Percentiles rank a stretch among this genome's conserved stretches.
phyloP scores from a whole-genome alignment of 2,888 invertebrate species.

The Drosophila pegasa region DNA sequence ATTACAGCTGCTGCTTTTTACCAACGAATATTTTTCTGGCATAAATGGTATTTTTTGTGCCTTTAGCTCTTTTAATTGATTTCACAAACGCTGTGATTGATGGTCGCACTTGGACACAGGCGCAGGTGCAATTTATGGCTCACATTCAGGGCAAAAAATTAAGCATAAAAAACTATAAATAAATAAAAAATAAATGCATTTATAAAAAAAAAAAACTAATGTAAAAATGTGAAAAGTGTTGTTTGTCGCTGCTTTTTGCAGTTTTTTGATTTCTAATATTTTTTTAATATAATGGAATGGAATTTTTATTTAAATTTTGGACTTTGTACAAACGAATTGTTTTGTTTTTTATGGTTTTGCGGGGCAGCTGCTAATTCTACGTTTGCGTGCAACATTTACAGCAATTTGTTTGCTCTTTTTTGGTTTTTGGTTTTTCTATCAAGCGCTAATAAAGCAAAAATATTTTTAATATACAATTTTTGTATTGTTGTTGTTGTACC shows the following conservation, averaged over 20 bases:
- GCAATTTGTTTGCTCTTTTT: slow-evolving; percentile 36
- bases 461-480: slow-evolving; percentile 14
- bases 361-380: slow-evolving; percentile 56
- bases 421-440: slow-evolving; percentile 9
- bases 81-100: slow-evolving; percentile 49
- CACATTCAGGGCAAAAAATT: slow-evolving; percentile 13
- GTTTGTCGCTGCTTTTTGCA: slow-evolving; percentile 27
- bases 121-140: slow-evolving; percentile 66
- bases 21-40: neutral
- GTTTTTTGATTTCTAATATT: slow-evolving; percentile 17
- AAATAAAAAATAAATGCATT: slow-evolving; percentile 15
- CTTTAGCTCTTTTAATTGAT: slow-evolving; percentile 56
- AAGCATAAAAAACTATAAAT: slow-evolving; percentile 15
- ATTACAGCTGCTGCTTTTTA: neutral
- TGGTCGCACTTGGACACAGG: slow-evolving; percentile 22
- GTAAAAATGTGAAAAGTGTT: slow-evolving; percentile 15
- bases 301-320: neutral
- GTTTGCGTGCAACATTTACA: slow-evolving; percentile 69
- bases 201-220: too few relatives aligned
- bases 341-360: slow-evolving; percentile 1
- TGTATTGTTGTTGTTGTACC: slow-evolving; percentile 20
- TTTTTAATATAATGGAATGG: neutral
- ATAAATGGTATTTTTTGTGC: slow-evolving; percentile 6
- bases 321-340: slow-evolving; percentile 28
- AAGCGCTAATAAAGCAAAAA: slow-evolving; percentile 50